Conservation (phyloP, 2,888 invertebrate species). For the Formica aserva region DNA sequence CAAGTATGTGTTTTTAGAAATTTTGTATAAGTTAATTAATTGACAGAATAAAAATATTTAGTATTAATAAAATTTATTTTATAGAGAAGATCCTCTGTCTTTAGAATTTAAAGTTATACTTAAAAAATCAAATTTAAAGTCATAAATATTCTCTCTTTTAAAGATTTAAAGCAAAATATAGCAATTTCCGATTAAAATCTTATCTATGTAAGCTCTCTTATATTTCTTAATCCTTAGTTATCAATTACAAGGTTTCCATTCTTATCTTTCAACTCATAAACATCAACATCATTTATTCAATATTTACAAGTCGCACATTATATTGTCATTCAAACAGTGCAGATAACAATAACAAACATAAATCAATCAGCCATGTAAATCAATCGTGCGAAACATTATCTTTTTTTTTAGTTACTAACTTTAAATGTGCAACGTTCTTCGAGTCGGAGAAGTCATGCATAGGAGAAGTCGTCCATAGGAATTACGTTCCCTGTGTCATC, state of each 20-base stretch:
- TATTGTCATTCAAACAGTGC: background rate
- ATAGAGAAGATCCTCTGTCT: background rate
- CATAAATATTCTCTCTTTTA: background rate
- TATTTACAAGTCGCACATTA: background rate
- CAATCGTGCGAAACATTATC: background rate
- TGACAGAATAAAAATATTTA: background rate
- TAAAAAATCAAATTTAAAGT: background rate
- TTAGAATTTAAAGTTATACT: background rate
- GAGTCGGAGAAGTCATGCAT: slow-evolving; percentile 1
- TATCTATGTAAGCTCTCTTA: background rate
- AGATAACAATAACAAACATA: background rate
- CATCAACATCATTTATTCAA: background rate
- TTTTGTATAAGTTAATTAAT: background rate
- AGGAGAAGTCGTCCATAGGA: background rate
- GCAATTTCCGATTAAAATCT: slow-evolving; percentile 10
- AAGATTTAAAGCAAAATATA: background rate
- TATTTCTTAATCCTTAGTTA: background rate
- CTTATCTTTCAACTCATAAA: background rate
- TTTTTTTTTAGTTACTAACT: background rate
- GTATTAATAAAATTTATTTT: background rate
- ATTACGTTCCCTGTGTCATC: background rate
- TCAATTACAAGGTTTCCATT: background rate
- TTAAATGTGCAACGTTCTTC: background rate
- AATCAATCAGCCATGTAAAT: background rate
- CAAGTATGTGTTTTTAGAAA: background rate